These are phyloP conservation scores for Punctoribates punctum DNA, from an alignment of 2,888 invertebrate genomes.

Conservation along the genomic window DNA sequence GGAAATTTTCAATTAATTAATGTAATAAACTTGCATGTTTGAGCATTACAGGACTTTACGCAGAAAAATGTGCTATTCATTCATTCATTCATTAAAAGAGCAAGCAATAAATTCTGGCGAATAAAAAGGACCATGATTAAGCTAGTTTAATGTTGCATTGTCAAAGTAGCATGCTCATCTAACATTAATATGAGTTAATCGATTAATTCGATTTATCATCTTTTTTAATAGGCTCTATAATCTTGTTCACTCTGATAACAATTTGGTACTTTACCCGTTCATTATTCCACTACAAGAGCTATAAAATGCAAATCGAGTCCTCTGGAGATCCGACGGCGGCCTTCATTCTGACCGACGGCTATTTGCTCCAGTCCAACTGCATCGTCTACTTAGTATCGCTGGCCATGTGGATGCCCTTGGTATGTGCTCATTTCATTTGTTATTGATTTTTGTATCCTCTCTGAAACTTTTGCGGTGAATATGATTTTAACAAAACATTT, in stretches of 20 bases:
- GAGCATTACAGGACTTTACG: too few relatives aligned
- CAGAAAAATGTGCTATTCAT: too few relatives aligned
- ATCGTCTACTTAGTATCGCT: conserved; percentile 64
- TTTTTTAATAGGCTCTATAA: conserved; percentile 58
- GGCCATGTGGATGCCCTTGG: conserved; percentile 66
- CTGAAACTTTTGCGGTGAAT: too few relatives aligned
- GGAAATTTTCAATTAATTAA: too few relatives aligned
- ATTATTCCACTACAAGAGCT: conserved; percentile 46
- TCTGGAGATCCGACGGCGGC: conserved; percentile 41
- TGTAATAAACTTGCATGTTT: too few relatives aligned
- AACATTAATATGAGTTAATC: too few relatives aligned
- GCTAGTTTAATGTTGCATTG: too few relatives aligned
- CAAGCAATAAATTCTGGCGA: too few relatives aligned
- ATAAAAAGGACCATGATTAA: too few relatives aligned
- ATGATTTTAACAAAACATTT: not conserved
- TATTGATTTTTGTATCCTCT: too few relatives aligned
- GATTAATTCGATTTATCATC: not conserved
- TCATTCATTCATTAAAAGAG: too few relatives aligned
- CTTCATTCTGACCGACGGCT: conserved; percentile 57
- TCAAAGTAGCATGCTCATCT: too few relatives aligned
- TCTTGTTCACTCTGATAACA: conserved; percentile 61
- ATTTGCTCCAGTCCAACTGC: conserved; percentile 63
- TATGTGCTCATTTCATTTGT: not conserved
- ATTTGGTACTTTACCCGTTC: conserved; percentile 58
- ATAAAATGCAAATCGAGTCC: conserved; percentile 44